These are phyloP conservation scores for Xestobium rufovillosum DNA, from an alignment of 2,888 invertebrate species.

Conservation along the genomic window DNA sequence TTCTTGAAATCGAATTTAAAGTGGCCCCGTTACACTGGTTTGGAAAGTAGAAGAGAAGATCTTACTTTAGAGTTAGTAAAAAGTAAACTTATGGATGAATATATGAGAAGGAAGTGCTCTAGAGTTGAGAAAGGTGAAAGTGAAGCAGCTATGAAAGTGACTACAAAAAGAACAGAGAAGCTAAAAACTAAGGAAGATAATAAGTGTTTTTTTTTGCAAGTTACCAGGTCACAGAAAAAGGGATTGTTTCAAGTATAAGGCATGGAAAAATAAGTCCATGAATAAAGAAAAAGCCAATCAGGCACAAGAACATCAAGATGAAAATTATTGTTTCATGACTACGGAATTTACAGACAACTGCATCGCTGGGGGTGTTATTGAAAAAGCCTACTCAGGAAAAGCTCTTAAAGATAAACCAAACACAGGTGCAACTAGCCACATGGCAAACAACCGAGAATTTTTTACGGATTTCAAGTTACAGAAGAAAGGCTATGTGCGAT, in stretches of 20 bases:
- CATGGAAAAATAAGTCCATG: constrained; percentile 1
- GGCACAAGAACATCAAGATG: too few relatives aligned
- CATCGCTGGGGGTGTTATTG: too few relatives aligned
- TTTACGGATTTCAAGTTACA: not conserved
- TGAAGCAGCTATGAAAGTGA: too few relatives aligned
- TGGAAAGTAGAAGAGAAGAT: not conserved
- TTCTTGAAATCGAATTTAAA: too few relatives aligned
- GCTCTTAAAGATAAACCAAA: too few relatives aligned
- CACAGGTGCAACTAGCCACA: not conserved
- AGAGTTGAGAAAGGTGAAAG: not conserved
- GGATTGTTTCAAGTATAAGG: not conserved
- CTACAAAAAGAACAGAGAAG: too few relatives aligned
- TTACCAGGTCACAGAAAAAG: not conserved
- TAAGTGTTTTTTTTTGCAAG: constrained; percentile 2
- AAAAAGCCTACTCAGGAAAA: too few relatives aligned
- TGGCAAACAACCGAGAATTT: not conserved
- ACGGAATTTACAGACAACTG: too few relatives aligned
- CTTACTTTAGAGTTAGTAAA: not conserved
- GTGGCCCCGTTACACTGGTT: too few relatives aligned
- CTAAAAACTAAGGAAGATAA: too few relatives aligned
- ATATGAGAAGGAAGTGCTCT: not conserved
- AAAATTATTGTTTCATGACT: too few relatives aligned
- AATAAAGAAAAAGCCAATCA: too few relatives aligned
- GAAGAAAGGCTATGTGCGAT: not conserved
- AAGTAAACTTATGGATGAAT: constrained; percentile 1